Percentiles rank a stretch among this genome's conserved stretches.
Conservation (phyloP, 1,140 invertebrate genomes). For the Chlorops oryzae region DNA sequence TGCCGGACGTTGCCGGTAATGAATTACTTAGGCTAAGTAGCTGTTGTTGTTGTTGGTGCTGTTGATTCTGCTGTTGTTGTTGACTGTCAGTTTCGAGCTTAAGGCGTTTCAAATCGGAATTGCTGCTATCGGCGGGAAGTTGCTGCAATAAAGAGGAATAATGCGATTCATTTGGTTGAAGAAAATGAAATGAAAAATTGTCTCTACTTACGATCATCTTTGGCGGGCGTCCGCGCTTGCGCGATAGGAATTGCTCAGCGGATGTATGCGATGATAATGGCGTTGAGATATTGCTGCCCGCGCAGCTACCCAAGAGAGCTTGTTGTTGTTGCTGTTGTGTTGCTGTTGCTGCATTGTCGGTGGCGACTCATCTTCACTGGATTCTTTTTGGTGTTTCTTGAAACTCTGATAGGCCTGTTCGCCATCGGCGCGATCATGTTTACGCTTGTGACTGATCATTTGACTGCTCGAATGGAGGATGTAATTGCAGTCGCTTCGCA, state of each 20-base stretch:
- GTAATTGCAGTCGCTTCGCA: slow-evolving; percentile 89
- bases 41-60: slow-evolving; percentile 5
- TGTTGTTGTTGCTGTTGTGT: slow-evolving; percentile 1
- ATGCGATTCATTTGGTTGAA: neutral
- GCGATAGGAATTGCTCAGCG: slow-evolving; percentile 39
- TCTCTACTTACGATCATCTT: slow-evolving; percentile 40
- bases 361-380: slow-evolving; percentile 18
- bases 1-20: slow-evolving; percentile 5
- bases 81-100: slow-evolving; percentile 18
- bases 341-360: neutral
- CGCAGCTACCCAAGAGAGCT: neutral
- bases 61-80: slow-evolving; percentile 13
- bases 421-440: slow-evolving; percentile 89
- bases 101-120: slow-evolving; percentile 28
- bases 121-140: slow-evolving; percentile 27
- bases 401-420: slow-evolving; percentile 77
- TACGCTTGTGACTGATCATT: slow-evolving; percentile 95
- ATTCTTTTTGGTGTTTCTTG: slow-evolving; percentile 50
- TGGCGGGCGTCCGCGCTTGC: slow-evolving; percentile 41
- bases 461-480: slow-evolving; percentile 94
- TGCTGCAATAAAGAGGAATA: slow-evolving; percentile 18
- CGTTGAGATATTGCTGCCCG: slow-evolving; percentile 23
- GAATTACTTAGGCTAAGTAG: neutral
- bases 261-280: slow-evolving; percentile 38
- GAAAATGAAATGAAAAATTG: no score